Conservation (phyloP, 2,888 invertebrate genomes). For the Meandrusa payeni region DNA sequence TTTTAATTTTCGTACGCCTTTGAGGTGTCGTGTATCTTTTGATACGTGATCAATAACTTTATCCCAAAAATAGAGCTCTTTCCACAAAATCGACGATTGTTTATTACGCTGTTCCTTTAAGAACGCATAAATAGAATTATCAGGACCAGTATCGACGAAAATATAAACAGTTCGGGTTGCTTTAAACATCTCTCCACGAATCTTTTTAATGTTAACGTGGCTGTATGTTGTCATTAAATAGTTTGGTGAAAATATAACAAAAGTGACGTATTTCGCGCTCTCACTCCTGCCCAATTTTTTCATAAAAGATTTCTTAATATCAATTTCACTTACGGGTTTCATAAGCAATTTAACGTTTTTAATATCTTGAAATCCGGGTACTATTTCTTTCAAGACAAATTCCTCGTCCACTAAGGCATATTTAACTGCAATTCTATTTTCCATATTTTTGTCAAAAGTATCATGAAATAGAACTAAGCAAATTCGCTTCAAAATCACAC, state of each 20-base stretch:
- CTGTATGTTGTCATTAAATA: conserved; percentile 63
- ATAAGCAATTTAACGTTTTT: conserved; percentile 45
- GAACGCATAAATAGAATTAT: conserved; percentile 69
- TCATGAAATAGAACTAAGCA: conserved; percentile 30
- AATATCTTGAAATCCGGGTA: conserved; percentile 50
- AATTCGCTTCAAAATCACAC: conserved; percentile 40
- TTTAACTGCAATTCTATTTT: conserved; percentile 43
- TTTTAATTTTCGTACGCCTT: conserved; percentile 24
- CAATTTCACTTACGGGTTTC: conserved; percentile 37
- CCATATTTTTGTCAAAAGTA: conserved; percentile 26
- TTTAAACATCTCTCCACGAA: conserved; percentile 63
- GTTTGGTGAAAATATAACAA: conserved; percentile 66
- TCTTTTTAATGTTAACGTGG: conserved; percentile 67
- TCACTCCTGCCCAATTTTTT: conserved; percentile 39
- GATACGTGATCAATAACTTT: conserved; percentile 47
- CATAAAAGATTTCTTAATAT: conserved; percentile 37
- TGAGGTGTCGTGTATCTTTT: conserved; percentile 30
- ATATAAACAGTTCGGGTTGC: conserved; percentile 59
- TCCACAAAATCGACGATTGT: conserved; percentile 56
- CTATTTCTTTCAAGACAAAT: conserved; percentile 57
- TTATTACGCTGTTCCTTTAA: conserved; percentile 63
- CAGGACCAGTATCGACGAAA: conserved; percentile 62
- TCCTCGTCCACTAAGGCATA: conserved; percentile 58
- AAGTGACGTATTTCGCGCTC: conserved; percentile 40
- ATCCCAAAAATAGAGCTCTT: conserved; percentile 62